Percentiles rank a stretch among this genome's conserved stretches.
Conservation (phyloP, 2,113 vertebrate genomes). For the Microtus ochrogaster region DNA sequence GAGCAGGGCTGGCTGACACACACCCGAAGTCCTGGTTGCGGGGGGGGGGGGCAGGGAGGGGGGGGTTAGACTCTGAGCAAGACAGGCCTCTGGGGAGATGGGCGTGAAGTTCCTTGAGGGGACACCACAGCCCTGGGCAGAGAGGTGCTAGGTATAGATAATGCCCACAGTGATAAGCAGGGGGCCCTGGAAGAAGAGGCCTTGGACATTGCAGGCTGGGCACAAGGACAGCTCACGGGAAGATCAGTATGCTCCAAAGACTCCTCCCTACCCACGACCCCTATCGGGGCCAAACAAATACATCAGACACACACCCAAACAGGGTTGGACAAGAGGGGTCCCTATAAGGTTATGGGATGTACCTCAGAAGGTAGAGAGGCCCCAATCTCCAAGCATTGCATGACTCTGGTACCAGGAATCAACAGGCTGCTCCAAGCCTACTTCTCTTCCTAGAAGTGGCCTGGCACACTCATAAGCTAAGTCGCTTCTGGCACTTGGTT, state of each 20-base stretch:
- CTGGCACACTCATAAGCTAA: background rate
- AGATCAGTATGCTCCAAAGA: background rate
- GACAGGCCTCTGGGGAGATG: constrained; percentile 54
- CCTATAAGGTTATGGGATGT: background rate
- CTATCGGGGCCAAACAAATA: constrained; percentile 72
- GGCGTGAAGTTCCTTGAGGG: constrained; percentile 61
- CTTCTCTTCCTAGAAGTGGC: constrained; percentile 39
- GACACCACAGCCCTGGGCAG: constrained; percentile 45
- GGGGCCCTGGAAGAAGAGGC: constrained; percentile 59
- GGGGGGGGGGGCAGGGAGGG: too few relatives aligned
- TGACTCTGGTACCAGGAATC: constrained; percentile 7
- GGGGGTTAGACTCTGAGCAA: constrained; percentile 14
- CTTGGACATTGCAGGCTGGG: constrained; percentile 66
- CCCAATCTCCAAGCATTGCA: background rate
- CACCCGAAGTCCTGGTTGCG: background rate
- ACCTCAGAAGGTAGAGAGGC: background rate
- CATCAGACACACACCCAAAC: constrained; percentile 21
- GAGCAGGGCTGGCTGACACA: background rate
- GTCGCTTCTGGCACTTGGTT: background rate
- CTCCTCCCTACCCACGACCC: constrained; percentile 56
- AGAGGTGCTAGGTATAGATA: constrained; percentile 74
- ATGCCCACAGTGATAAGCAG: constrained; percentile 78
- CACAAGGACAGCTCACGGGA: background rate
- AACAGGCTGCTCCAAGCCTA: background rate
- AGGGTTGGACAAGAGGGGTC: constrained; percentile 40